Evolutionary conservation across 1,140 invertebrate species (phyloP).

Genomic region (Pteromalus puparum): DNA sequence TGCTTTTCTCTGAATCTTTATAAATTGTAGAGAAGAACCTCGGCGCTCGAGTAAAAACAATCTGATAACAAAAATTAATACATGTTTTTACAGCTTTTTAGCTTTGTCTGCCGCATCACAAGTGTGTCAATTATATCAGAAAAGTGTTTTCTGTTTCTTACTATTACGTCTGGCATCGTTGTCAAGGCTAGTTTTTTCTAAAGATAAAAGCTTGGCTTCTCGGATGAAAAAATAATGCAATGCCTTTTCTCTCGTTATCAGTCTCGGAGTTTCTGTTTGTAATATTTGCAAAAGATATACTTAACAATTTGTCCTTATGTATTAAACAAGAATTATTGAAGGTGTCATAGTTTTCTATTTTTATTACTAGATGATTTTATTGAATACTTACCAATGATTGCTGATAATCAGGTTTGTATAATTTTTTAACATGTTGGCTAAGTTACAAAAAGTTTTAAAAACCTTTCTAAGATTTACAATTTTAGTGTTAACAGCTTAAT

Average conservation of each 20-base stretch:
- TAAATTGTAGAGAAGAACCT: not conserved
- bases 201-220: conserved; percentile 1
- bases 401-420: too few species aligned
- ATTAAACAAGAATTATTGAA: not conserved
- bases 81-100: not conserved
- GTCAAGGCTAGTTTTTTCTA: conserved; percentile 14
- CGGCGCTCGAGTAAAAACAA: not conserved
- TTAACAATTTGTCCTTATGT: not conserved
- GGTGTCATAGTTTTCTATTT: too few species aligned
- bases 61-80: not conserved
- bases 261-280: not conserved
- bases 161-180: not conserved
- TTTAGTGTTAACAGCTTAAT: too few species aligned
- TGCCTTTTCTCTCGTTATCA: conserved; percentile 14
- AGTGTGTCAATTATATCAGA: conserved; percentile 31
- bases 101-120: conserved; percentile 27
- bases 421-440: too few species aligned
- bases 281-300: not conserved
- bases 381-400: too few species aligned
- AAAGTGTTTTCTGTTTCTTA: not conserved
- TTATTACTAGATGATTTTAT: too few species aligned
- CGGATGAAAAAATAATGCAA: conserved; percentile 5
- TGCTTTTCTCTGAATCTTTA: not conserved
- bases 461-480: too few species aligned
- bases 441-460: too few species aligned